Conservation (phyloP, 2,113 vertebrate species). For the Chionis minor region DNA sequence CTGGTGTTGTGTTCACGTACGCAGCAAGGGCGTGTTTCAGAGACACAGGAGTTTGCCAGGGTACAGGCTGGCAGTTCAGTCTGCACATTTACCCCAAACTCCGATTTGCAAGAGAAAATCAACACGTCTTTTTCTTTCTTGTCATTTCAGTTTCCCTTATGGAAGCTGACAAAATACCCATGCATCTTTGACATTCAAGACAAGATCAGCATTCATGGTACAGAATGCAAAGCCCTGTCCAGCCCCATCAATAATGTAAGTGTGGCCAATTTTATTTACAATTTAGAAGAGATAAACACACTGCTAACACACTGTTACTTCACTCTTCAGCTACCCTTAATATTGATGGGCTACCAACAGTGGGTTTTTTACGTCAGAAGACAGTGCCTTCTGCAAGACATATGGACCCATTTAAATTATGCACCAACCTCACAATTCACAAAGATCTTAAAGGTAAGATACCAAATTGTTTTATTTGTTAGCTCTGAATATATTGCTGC, state of each 20-base stretch:
- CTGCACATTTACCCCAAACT: not conserved
- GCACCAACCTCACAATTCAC: not conserved
- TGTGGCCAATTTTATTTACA: not conserved
- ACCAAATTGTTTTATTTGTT: not conserved
- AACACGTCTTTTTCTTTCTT: not conserved
- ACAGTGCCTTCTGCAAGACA: constrained; percentile 33
- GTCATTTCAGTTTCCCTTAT: not conserved
- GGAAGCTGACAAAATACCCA: not conserved
- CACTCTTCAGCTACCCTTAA: rapidly evolving
- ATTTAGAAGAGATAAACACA: not conserved
- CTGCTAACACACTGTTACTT: not conserved
- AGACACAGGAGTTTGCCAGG: not conserved
- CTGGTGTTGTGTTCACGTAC: not conserved
- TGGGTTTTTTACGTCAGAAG: not conserved
- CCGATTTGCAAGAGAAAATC: not conserved
- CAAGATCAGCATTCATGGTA: rapidly evolving
- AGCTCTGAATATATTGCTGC: not conserved
- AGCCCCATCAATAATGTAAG: rapidly evolving
- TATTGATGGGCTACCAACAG: rapidly evolving
- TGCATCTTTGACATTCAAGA: constrained; percentile 19
- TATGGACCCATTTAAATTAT: not conserved
- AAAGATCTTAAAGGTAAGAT: not conserved
- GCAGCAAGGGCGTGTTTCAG: not conserved
- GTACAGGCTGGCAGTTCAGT: not conserved
- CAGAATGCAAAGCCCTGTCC: rapidly evolving